These are phyloP conservation scores for Drosophila insularis DNA, from an alignment of 1,140 invertebrate genomes.

Conservation along the genomic window DNA sequence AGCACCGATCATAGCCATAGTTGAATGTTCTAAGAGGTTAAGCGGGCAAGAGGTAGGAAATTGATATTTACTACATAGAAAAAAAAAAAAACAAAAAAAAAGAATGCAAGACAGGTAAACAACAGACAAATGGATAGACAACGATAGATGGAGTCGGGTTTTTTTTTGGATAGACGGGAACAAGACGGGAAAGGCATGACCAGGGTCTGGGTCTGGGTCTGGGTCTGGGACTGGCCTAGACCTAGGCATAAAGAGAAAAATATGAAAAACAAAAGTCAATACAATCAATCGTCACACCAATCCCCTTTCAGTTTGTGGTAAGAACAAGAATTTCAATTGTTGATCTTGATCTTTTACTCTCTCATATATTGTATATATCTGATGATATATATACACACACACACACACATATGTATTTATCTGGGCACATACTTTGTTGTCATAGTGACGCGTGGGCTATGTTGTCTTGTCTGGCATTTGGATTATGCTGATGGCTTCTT, in stretches of 20 bases:
- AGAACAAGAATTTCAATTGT: conserved; percentile 40
- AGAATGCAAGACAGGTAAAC: conserved; percentile 42
- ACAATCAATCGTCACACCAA: conserved; percentile 12
- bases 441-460: conserved; percentile 1
- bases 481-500: background rate
- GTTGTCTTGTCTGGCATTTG: background rate
- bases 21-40: background rate
- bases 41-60: conserved; percentile 48
- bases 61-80: conserved; percentile 55
- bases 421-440: background rate
- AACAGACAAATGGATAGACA: conserved; percentile 5
- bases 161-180: conserved; percentile 13
- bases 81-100: background rate
- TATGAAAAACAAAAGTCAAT: background rate
- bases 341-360: conserved; percentile 47
- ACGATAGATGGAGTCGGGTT: background rate
- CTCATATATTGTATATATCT: background rate
- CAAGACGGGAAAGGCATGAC: conserved; percentile 11
- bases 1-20: conserved; percentile 12
- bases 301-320: conserved; percentile 20
- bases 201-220: conserved; percentile 26
- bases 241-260: conserved; percentile 35
- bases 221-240: conserved; percentile 42
- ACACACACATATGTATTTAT: too few relatives aligned
- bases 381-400: background rate